These are phyloP conservation scores for Apistogramma diplotaenia DNA, from an alignment of 2,113 vertebrate species.

Conservation along the genomic window DNA sequence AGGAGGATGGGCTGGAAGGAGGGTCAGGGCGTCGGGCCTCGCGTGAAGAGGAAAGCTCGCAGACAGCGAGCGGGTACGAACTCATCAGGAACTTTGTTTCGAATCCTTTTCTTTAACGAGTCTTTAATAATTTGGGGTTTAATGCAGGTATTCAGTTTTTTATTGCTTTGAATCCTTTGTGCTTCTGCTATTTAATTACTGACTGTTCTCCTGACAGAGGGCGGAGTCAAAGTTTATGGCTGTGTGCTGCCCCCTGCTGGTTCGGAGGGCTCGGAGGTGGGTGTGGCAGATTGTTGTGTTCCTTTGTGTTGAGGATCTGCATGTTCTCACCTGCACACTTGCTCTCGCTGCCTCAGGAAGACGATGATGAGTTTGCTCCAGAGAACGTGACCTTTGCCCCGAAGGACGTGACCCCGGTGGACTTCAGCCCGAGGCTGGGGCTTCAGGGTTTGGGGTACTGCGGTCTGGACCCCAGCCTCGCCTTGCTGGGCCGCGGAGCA, in stretches of 20 bases:
- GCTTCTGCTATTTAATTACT: neutral
- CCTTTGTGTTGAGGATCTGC: rapidly evolving
- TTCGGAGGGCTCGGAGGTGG: constrained; percentile 85
- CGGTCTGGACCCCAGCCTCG: constrained; percentile 86
- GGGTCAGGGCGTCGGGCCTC: constrained; percentile 92
- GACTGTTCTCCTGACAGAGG: constrained; percentile 61
- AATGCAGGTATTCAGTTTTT: too few relatives aligned
- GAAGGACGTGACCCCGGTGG: constrained; percentile 88
- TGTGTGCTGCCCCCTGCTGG: constrained; percentile 76
- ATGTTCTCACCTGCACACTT: neutral
- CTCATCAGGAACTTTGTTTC: too few relatives aligned
- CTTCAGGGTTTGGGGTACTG: constrained; percentile 90
- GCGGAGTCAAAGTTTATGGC: constrained; percentile 72
- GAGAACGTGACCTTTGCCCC: constrained; percentile 93
- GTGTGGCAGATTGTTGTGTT: neutral
- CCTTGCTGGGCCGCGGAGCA: constrained; percentile 74
- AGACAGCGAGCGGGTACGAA: constrained; percentile 80
- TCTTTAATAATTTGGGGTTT: neutral
- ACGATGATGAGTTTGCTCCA: constrained; percentile 87
- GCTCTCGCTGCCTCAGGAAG: constrained; percentile 31
- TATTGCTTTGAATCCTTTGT: neutral
- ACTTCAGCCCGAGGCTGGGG: constrained; percentile 84
- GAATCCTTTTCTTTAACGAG: too few relatives aligned
- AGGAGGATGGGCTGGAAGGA: constrained; percentile 95
- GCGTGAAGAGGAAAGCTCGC: constrained; percentile 85